phyloP scores from a whole-genome alignment of 2,888 invertebrate species.

The Drosophila neotestacea region DNA sequence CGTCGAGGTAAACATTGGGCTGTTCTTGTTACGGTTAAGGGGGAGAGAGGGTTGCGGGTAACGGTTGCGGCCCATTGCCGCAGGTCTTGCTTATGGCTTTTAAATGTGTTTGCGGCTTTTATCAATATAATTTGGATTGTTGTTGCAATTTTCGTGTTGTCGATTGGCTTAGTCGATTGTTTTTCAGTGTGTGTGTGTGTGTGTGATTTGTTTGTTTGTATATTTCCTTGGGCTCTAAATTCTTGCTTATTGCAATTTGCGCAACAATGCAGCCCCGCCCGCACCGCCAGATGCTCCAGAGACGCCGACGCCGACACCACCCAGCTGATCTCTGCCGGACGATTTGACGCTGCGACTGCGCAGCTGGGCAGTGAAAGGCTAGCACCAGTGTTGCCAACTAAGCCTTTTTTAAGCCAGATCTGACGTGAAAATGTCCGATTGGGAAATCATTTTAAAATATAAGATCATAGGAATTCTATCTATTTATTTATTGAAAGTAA shows the following conservation, averaged over 20 bases:
- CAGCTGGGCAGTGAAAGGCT: slow-evolving; percentile 67
- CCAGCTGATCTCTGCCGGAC: slow-evolving; percentile 68
- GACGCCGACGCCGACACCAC: slow-evolving; percentile 58
- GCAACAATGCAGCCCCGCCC: slow-evolving; percentile 67
- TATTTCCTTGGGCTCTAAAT: slow-evolving; percentile 68
- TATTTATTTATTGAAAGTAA: too few relatives aligned
- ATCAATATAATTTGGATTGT: slow-evolving; percentile 76
- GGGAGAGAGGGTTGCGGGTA: background rate
- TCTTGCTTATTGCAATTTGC: slow-evolving; percentile 77
- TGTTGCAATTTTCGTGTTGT: slow-evolving; percentile 68
- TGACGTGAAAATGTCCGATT: too few relatives aligned
- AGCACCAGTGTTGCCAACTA: background rate
- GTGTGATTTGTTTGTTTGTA: slow-evolving; percentile 33
- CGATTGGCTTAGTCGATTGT: slow-evolving; percentile 69
- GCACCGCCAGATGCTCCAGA: slow-evolving; percentile 49
- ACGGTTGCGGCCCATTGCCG: slow-evolving; percentile 27
- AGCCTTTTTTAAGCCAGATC: too few relatives aligned
- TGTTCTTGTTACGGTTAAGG: background rate
- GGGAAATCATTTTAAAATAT: too few relatives aligned
- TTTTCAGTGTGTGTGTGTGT: slow-evolving; percentile 25
- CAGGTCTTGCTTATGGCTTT: slow-evolving; percentile 69
- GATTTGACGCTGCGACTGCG: slow-evolving; percentile 56
- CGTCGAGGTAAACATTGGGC: slow-evolving; percentile 23
- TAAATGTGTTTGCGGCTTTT: slow-evolving; percentile 75
- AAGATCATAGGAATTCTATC: too few relatives aligned